Evolutionary conservation across 2,888 invertebrate genomes (phyloP).

Genomic region (Mesoligia furuncula): DNA sequence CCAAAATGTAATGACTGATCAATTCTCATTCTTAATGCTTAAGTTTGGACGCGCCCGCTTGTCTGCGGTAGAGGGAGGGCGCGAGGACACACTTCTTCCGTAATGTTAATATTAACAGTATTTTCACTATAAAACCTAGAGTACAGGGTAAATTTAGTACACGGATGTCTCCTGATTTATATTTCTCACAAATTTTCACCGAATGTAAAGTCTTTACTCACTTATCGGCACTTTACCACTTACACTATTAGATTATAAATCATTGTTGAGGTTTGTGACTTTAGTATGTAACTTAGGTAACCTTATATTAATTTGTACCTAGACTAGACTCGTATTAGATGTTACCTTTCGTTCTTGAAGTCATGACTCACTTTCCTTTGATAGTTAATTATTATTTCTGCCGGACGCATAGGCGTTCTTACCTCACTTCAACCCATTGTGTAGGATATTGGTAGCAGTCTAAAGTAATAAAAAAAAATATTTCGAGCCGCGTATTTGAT

Average conservation of each 20-base stretch:
- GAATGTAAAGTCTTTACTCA: constrained; percentile 86
- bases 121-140: constrained; percentile 89
- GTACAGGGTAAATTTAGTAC: constrained; percentile 90
- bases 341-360: constrained; percentile 70
- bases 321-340: constrained; percentile 81
- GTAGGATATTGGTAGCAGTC: constrained; percentile 87
- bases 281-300: constrained; percentile 83
- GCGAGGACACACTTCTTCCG: constrained; percentile 69
- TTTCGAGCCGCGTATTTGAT: constrained; percentile 90
- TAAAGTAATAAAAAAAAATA: constrained; percentile 85
- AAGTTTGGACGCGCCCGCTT: constrained; percentile 71
- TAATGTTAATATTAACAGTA: constrained; percentile 79
- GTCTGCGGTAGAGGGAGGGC: constrained; percentile 62
- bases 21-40: constrained; percentile 73
- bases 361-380: constrained; percentile 72
- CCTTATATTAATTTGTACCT: constrained; percentile 79
- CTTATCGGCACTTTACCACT: constrained; percentile 86
- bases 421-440: constrained; percentile 86
- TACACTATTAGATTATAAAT: constrained; percentile 82
- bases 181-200: constrained; percentile 86
- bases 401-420: constrained; percentile 74
- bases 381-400: constrained; percentile 73
- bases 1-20: constrained; percentile 85
- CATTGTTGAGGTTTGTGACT: constrained; percentile 86
- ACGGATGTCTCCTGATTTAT: constrained; percentile 85